Evolutionary conservation across 2,113 vertebrate genomes (phyloP), one percentile per base, ranked within the genome.

Genomic region (Cepphus grylle): DNA sequence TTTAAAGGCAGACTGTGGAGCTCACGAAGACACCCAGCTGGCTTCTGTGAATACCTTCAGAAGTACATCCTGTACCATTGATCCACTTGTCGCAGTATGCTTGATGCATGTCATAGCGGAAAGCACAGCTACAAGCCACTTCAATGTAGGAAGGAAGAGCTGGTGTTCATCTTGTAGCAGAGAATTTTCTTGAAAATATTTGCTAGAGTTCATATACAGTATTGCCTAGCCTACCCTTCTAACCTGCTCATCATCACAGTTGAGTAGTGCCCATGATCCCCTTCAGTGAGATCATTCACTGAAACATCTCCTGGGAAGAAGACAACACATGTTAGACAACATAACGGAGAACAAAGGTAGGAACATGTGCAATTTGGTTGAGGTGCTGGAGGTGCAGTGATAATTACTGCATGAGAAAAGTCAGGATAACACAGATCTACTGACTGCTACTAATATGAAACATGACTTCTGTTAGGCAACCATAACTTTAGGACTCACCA

Each of bases 1-100:
- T 79, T 45, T 18, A 77, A 38, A 77, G 26, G 21, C 26, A 88
- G 45, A 59, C 14, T 79, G 65, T 45, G 45, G 50, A 84, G 47
- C 21, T 82, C 58, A 21, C 15, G 30, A 42, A 65, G 43, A 59
- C 25, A 40, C 5, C 3, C 5, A 36, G 20, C 21, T 73, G 8
- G 6, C 65, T 81, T 58, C 40, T 50, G 29, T 89, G 67, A 59
- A 59, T 50, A 8, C 20, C 30, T 94, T 86, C 53, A 77, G 47
- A 77, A 72, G 20, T 29, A 47, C 10, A 40, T 7, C 50, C 42
- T 53, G 20, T 82, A 22, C 34, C 15, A 27, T 3, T 59, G 21
- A 12, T 36, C 18, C 9, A 17, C 43, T 38, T 78, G 55, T 66
- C 0, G 0, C 4, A 12, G 2, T 34, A 7, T 19, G 26, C 13